Percentiles rank a stretch among this genome's conserved stretches.
Conservation (phyloP, 92 coral and sea anemone genomes). For the Phenganax marumi region DNA sequence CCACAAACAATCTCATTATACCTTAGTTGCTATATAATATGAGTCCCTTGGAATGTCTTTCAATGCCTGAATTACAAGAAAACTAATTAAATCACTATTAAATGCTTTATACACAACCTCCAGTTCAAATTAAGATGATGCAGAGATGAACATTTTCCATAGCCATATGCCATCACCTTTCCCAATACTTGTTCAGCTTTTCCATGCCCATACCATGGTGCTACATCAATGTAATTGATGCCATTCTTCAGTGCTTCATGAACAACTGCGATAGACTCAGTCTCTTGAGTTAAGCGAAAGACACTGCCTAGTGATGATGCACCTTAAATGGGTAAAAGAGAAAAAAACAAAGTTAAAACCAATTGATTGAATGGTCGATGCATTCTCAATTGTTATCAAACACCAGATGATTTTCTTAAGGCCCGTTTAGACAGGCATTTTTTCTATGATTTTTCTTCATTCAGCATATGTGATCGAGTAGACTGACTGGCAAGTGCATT, state of each 20-base stretch:
- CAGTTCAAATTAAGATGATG: neutral
- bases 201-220: conserved; percentile 99
- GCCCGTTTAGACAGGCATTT: no score
- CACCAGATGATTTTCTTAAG: neutral
- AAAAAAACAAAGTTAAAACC: neutral
- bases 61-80: conserved; percentile 58
- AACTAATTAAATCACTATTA: neutral
- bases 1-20: conserved; percentile 12
- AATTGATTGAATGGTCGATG: neutral
- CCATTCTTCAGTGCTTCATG: conserved; percentile 90
- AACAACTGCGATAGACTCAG: conserved; percentile 84
- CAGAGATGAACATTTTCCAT: neutral
- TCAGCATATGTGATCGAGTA: no score
- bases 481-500: no score
- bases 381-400: neutral
- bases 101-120: no score
- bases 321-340: conserved; percentile 46
- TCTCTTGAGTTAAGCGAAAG: conserved; percentile 76
- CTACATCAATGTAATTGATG: conserved; percentile 82
- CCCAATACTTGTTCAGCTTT: conserved; percentile 92
- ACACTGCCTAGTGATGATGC: conserved; percentile 98
- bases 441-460: no score
- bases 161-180: conserved; percentile 52
- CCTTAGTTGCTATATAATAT: conserved; percentile 87
- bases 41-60: conserved; percentile 76